These are phyloP conservation scores for Eristalis tenax DNA, from an alignment of 2,888 invertebrate genomes.

Conservation along the genomic window DNA sequence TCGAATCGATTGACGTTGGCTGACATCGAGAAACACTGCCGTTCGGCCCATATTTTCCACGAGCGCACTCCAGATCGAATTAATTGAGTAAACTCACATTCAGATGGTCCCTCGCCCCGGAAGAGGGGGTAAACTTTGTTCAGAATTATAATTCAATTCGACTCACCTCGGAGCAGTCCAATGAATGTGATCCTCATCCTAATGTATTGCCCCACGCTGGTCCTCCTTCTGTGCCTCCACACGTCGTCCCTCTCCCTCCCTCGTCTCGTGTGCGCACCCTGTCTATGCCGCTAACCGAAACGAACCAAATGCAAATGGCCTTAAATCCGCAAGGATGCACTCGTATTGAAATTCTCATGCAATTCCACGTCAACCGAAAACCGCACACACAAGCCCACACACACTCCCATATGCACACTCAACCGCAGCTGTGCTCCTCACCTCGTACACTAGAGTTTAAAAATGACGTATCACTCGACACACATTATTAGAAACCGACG, in stretches of 20 bases:
- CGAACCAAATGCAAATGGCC: conserved; percentile 33
- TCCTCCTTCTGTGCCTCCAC: background rate
- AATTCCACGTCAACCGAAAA: conserved; percentile 23
- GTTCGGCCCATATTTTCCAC: too few species aligned
- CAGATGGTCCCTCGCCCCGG: background rate
- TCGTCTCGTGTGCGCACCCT: background rate
- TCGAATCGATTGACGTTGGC: background rate
- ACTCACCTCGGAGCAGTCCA: conserved; percentile 59
- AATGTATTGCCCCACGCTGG: too few species aligned
- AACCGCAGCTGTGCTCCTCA: background rate
- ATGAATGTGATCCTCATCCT: conserved; percentile 53
- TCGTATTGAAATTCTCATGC: conserved; percentile 37
- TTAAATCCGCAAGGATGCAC: conserved; percentile 58
- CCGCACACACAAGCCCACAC: background rate
- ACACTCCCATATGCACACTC: too few species aligned
- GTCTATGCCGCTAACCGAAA: background rate
- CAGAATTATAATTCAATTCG: background rate
- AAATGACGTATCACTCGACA: conserved; percentile 70
- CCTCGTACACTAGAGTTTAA: background rate
- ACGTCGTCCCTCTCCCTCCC: background rate
- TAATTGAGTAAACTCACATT: background rate
- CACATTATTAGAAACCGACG: conserved; percentile 32
- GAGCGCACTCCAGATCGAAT: background rate
- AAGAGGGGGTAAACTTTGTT: background rate
- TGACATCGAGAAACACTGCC: background rate